These are phyloP conservation scores for Eulemur albifrons DNA, from an alignment of 2,797 vertebrate genomes.

Conservation along the genomic window DNA sequence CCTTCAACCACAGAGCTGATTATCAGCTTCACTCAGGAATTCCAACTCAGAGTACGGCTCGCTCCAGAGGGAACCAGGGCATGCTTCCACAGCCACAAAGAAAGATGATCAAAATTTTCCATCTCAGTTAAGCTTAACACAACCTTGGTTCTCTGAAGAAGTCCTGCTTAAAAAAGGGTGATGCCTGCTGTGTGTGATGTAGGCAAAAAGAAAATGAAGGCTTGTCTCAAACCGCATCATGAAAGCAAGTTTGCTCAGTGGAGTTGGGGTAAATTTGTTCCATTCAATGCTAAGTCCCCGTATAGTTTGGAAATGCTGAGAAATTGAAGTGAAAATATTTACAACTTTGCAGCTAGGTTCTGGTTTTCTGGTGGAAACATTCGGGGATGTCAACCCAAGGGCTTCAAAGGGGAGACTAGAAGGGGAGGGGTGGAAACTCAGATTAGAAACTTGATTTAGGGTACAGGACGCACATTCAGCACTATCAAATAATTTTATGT, in stretches of 20 bases:
- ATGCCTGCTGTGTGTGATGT: not conserved
- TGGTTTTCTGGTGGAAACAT: not conserved
- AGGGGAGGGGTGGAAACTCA: not conserved
- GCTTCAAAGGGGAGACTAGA: not conserved
- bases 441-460: not conserved
- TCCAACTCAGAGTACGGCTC: not conserved
- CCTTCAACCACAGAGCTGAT: slow-evolving; percentile 2
- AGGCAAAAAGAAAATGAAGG: slow-evolving; percentile 29
- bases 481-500: not conserved
- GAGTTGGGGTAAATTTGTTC: not conserved
- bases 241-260: not conserved
- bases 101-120: slow-evolving; percentile 47
- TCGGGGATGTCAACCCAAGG: not conserved
- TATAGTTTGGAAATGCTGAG: not conserved
- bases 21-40: not conserved
- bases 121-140: slow-evolving; percentile 42
- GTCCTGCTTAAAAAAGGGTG: not conserved
- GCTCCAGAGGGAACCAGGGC: not conserved
- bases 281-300: not conserved
- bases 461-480: not conserved
- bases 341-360: not conserved
- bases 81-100: slow-evolving; percentile 22
- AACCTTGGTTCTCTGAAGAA: slow-evolving; percentile 22
- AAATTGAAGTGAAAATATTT: not conserved
- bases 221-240: not conserved